These are phyloP conservation scores for Oplegnathus fasciatus DNA, from an alignment of 2,113 vertebrate genomes.

Conservation along the genomic window DNA sequence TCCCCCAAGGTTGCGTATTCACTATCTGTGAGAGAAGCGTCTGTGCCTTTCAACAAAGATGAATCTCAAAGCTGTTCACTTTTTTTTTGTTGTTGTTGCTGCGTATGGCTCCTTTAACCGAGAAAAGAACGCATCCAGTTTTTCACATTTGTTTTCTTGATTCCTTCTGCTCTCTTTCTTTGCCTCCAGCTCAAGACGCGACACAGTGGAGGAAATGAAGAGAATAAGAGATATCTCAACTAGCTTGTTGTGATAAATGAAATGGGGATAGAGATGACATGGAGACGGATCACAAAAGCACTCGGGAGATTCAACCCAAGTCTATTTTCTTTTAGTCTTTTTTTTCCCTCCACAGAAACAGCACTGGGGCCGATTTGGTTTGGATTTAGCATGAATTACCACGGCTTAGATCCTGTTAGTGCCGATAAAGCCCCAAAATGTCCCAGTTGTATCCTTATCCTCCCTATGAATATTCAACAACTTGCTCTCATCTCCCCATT, in stretches of 20 bases:
- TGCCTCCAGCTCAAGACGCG: conserved; percentile 64
- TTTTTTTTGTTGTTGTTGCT: not conserved
- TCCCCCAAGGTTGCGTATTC: conserved; percentile 68
- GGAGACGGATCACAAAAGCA: conserved; percentile 70
- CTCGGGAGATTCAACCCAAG: conserved; percentile 64
- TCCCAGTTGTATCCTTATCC: conserved; percentile 81
- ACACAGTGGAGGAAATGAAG: conserved; percentile 54
- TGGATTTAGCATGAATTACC: conserved; percentile 83
- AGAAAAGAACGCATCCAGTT: conserved; percentile 38
- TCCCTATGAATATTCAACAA: conserved; percentile 82
- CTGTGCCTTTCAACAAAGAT: conserved; percentile 61
- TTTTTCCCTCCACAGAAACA: conserved; percentile 48
- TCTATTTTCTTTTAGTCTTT: conserved; percentile 54
- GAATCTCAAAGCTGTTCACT: conserved; percentile 54
- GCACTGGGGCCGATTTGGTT: conserved; percentile 70
- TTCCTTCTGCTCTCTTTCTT: conserved; percentile 54
- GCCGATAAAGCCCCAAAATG: conserved; percentile 79
- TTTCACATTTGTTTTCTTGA: conserved; percentile 59
- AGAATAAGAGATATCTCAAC: conserved; percentile 68
- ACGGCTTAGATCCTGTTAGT: conserved; percentile 81
- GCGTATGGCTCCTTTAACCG: conserved; percentile 26
- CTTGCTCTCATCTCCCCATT: conserved; percentile 79
- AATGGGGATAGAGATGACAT: conserved; percentile 63
- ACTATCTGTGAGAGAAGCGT: conserved; percentile 55
- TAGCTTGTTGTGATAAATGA: conserved; percentile 73